Evolutionary conservation across 1,140 invertebrate genomes (phyloP), one percentile per base, ranked within the genome.

Genomic region (Cryptotermes secundus): DNA sequence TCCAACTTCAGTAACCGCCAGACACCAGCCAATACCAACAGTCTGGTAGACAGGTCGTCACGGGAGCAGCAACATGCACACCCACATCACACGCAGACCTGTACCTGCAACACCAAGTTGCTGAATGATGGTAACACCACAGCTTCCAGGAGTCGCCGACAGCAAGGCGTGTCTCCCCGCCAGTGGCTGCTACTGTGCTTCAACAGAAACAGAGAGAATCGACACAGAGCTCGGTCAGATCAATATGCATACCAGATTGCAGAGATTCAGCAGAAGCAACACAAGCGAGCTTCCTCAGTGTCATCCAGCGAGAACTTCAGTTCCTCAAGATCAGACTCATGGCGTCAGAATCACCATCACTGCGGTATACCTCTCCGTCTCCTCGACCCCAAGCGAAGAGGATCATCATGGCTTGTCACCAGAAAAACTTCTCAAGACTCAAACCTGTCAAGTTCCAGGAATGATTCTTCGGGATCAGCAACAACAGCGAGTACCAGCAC

Each of bases 371-470:
- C 96, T 0, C 89, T 96, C 79, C 91, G 94, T 85, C 87, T 95
- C 38, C 88, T 96, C 24, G 95, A 96, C 87, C 94, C 95, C 0
- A 94, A 95, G 87, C 90, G 95, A 36, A 90, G 95, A 83, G 93
- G 95, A 7, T 95, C 96, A 0, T 96, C 96, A 0, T 97, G 96
- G 96, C 90, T 96, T 34, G 95, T 97, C 9, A 96, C 96, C 0
- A 90, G 96, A 34, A 97, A 97, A 90, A 96, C 96, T 0, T 97
- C 96, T 1, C 96, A 97, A 88, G 96, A 97, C 87, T 97, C 96
- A 1, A 97, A 96, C 89, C 89, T 97, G 82, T 96, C 95, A 79
- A 96, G 94, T 86, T 96, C 95, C 2, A 91, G 96, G 24, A 97
- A 97, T 88, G 96, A 98, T 89, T 97, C 96, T 0, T 97, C 96